Base-by-base conservation (phyloP, 2,888 invertebrate genomes). In the Trileptium ribeirensis region DNA sequence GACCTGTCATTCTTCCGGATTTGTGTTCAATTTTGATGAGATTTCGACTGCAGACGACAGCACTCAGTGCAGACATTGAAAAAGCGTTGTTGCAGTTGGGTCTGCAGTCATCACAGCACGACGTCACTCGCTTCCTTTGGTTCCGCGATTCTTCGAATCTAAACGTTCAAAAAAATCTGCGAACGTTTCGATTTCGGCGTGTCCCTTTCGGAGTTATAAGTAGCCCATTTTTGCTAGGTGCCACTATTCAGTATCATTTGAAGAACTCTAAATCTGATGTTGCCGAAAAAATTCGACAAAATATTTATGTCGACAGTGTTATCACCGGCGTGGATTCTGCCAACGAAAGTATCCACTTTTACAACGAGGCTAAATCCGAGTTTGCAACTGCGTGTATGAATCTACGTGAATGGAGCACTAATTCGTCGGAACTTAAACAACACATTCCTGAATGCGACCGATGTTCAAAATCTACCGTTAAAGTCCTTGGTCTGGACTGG, bases 231-330 rank as follows among this genome's bases (percentile, higher is more conserved):
- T 39, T 85, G n/a, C 82, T 80, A 38, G 79, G 24, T 29, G 77
- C 29, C 29, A 79, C 40, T 19, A 15, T 83, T 24, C 1, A 37
- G n/a, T 34, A 67, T 40, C 81, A 81, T 36, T 39, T 81, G 29
- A 1, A n/a, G 34, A 51, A 34, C 1, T 19, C 2, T 0, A 36
- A 29, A 0, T 78, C 67, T 64, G n/a, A 67, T 1, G n/a, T 78
- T 19, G 79, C 79, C 1, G 33, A 33, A 0, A 29, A 78, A 2
- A 29, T 85, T 31, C 31, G 33, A 1, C n/a, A 80, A 0, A 83
- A 83, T 38, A 80, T 82, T 1, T 84, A 84, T 67, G 84, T 84
- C 1, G 84, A 84, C 81, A 67, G 83, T 84, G 0, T 67, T 19
- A 31, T 78, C 82, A 1, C 67, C 36, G 15, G 70, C 38, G 34